Conservation (phyloP, 2,113 vertebrate species). For the Gymnobelideus leadbeateri region DNA sequence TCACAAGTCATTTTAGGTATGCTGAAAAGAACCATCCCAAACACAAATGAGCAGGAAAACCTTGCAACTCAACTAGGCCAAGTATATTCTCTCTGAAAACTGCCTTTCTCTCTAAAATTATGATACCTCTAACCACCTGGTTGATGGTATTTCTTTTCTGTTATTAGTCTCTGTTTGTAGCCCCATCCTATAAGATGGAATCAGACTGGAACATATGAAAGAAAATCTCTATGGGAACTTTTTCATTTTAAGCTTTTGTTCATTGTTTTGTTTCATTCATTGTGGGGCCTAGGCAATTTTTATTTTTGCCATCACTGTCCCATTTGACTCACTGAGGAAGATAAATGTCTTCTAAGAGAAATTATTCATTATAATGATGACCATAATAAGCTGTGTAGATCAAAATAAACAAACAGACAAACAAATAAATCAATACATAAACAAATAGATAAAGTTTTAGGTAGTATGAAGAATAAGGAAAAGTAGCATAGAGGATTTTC, state of each 20-base stretch:
- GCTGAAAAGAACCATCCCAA: neutral
- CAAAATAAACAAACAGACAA: too few species aligned
- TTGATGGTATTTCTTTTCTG: neutral
- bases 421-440: too few species aligned
- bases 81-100: neutral
- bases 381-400: neutral
- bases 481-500: neutral
- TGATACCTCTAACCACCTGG: fast-evolving
- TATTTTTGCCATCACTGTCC: neutral
- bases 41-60: neutral
- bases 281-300: too few species aligned
- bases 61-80: neutral
- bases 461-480: neutral
- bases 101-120: neutral
- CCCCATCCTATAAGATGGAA: neutral
- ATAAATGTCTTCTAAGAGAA: neutral
- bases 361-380: neutral
- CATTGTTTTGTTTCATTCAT: neutral
- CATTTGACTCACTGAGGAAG: neutral
- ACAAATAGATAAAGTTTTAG: neutral
- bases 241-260: neutral
- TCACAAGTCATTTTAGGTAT: neutral
- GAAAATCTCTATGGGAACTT: neutral
- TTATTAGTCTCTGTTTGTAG: neutral
- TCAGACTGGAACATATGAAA: neutral